Conservation (phyloP, 2,888 invertebrate species). For the Augiades crinisus region DNA sequence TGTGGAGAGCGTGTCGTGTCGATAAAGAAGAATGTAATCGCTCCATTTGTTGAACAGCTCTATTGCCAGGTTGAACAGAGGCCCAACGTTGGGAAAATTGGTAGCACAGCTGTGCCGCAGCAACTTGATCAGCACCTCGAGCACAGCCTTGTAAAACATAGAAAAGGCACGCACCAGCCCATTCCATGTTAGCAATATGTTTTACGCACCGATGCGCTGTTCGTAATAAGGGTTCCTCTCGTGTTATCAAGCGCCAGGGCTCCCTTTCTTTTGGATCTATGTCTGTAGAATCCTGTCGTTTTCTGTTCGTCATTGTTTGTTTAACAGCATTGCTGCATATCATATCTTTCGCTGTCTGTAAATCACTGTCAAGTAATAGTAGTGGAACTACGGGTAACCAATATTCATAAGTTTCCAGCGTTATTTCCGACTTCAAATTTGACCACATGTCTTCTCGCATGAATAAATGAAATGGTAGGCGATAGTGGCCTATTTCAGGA, state of each 20-base stretch:
- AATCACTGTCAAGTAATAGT: conserved; percentile 62
- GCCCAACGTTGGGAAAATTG: conserved; percentile 78
- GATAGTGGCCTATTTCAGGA: conserved; percentile 73
- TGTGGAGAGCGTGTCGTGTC: conserved; percentile 70
- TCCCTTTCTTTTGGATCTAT: conserved; percentile 54
- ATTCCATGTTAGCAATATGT: conserved; percentile 77
- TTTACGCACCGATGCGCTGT: conserved; percentile 73
- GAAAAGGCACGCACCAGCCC: conserved; percentile 77
- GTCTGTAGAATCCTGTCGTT: conserved; percentile 49
- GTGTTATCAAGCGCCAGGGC: conserved; percentile 64
- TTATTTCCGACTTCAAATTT: conserved; percentile 75
- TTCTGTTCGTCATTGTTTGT: conserved; percentile 75
- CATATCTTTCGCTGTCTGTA: conserved; percentile 75
- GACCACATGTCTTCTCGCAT: conserved; percentile 76
- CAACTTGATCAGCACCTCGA: conserved; percentile 77
- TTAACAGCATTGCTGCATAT: conserved; percentile 77
- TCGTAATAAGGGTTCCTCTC: conserved; percentile 68
- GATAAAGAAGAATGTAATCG: conserved; percentile 68
- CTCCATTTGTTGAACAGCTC: conserved; percentile 75
- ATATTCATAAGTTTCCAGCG: conserved; percentile 70
- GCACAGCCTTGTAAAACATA: conserved; percentile 74
- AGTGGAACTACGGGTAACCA: conserved; percentile 70
- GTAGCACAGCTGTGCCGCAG: conserved; percentile 73
- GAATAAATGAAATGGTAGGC: conserved; percentile 73
- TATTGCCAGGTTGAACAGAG: conserved; percentile 68